A percentile compares a stretch with the other conserved stretches of the same genome.
Evolutionary conservation across 2,888 invertebrate species (phyloP).

Genomic region (Amphipoea oculea): DNA sequence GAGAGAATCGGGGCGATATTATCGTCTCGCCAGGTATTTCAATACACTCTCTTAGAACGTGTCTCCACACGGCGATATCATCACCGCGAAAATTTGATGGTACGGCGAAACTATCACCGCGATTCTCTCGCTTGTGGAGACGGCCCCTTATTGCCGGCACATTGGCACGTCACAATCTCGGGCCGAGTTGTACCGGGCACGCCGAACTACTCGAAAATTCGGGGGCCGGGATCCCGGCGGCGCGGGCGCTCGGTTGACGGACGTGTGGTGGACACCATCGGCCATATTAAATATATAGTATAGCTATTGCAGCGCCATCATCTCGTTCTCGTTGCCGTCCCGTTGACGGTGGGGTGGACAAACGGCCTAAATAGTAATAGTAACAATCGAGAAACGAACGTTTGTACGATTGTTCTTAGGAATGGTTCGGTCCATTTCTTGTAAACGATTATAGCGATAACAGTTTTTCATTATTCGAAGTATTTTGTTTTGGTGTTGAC

Average conservation of each 20-base stretch:
- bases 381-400: constrained; percentile 27
- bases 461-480: constrained; percentile 27
- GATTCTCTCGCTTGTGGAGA: no score
- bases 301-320: background rate
- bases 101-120: no score
- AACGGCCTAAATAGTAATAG: constrained; percentile 1
- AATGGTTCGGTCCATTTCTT: constrained; percentile 40
- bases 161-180: background rate
- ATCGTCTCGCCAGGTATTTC: no score
- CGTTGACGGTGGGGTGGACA: background rate
- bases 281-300: background rate
- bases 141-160: no score
- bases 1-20: no score
- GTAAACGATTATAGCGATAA: constrained; percentile 36
- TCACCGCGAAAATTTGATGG: no score
- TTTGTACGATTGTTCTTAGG: constrained; percentile 49
- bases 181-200: background rate
- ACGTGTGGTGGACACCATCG: background rate
- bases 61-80: no score
- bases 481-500: constrained; percentile 30
- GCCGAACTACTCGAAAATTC: background rate
- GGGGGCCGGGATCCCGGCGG: background rate
- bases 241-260: no score
- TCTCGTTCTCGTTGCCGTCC: background rate
- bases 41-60: no score